phyloP scores from a whole-genome alignment of 2,113 vertebrate genomes.

The Psittacula cyanocephala region DNA sequence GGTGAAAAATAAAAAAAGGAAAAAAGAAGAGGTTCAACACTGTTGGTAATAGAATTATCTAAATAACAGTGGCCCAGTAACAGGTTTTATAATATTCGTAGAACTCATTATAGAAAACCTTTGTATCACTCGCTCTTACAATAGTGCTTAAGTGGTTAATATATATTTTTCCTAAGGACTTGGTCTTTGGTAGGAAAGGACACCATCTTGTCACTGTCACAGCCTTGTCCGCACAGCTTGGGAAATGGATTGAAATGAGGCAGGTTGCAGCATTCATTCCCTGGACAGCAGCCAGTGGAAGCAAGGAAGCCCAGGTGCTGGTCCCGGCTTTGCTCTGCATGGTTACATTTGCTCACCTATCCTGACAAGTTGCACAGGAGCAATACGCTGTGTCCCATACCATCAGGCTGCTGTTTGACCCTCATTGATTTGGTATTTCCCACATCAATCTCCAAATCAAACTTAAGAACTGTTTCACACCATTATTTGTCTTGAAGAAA shows the following conservation, averaged over 20 bases:
- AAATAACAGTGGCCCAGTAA: background rate
- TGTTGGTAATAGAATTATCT: background rate
- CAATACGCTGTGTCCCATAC: fast-evolving
- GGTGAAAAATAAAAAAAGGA: too few relatives aligned
- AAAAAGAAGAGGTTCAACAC: fast-evolving
- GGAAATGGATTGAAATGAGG: background rate
- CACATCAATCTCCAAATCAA: background rate
- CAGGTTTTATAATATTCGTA: background rate
- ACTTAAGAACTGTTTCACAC: fast-evolving
- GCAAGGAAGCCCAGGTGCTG: background rate
- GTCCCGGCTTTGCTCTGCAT: fast-evolving
- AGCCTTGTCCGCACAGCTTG: background rate
- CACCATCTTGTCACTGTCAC: background rate
- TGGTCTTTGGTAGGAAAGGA: background rate
- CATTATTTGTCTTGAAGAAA: background rate
- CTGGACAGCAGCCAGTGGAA: background rate
- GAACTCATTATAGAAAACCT: background rate
- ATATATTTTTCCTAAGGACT: background rate
- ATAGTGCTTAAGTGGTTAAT: background rate
- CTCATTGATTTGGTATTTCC: background rate
- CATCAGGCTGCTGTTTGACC: background rate
- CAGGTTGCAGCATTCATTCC: background rate
- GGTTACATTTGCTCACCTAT: fast-evolving
- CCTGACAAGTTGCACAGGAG: background rate
- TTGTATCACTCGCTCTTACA: background rate